Evolutionary conservation across 1,140 invertebrate species (phyloP).

Genomic region (Drosophila bipectinata): DNA sequence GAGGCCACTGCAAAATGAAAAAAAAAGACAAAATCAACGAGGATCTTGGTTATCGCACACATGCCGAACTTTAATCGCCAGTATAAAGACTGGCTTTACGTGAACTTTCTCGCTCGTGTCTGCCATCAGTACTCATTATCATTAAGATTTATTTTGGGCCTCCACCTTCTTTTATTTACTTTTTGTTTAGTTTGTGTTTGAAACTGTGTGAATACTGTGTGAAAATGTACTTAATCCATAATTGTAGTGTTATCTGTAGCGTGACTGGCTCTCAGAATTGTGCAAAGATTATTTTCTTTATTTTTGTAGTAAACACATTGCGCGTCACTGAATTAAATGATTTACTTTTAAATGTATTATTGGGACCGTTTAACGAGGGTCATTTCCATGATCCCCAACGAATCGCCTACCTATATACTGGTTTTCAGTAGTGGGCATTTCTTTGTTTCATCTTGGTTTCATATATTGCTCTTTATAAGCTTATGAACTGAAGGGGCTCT

Average conservation of each 20-base stretch:
- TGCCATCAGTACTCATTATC: slow-evolving; percentile 33
- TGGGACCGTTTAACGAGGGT: slow-evolving; percentile 45
- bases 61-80: slow-evolving; percentile 39
- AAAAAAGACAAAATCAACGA: slow-evolving; percentile 17
- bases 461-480: not conserved
- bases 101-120: slow-evolving; percentile 62
- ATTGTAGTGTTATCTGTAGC: slow-evolving; percentile 16
- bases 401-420: slow-evolving; percentile 47
- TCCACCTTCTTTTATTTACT: slow-evolving; percentile 19
- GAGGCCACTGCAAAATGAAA: slow-evolving; percentile 10
- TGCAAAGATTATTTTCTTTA: slow-evolving; percentile 25
- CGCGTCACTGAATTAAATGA: slow-evolving; percentile 44
- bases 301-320: slow-evolving; percentile 51
- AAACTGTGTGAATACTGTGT: slow-evolving; percentile 32
- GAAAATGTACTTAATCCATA: slow-evolving; percentile 28
- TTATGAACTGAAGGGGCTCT: not conserved
- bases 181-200: slow-evolving; percentile 41
- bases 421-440: slow-evolving; percentile 27
- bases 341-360: slow-evolving; percentile 37
- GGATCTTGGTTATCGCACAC: slow-evolving; percentile 32
- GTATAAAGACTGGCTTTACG: slow-evolving; percentile 33
- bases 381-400: slow-evolving; percentile 43
- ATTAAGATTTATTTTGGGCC: slow-evolving; percentile 27
- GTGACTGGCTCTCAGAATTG: slow-evolving; percentile 34
- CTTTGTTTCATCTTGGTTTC: slow-evolving; percentile 31